Evolutionary conservation across 2,888 invertebrate species (phyloP), one percentile per base, ranked within the genome.

Genomic region (Cheilosia soror): DNA sequence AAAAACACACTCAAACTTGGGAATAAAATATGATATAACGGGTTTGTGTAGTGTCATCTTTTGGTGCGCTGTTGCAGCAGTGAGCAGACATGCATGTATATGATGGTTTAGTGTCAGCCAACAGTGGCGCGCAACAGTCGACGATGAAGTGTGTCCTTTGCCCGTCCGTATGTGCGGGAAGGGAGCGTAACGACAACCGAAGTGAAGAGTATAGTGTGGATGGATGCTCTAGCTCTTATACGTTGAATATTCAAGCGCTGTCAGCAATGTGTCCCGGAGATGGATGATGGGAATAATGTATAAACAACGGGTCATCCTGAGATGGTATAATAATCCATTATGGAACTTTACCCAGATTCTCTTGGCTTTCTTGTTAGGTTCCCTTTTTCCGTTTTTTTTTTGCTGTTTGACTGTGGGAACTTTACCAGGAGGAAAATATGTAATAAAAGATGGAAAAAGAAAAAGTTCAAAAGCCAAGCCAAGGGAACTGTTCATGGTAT

Each of bases 251-350:
- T 66, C 79, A 84, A 80, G 75, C 57, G n/a, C 62, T 84, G 84
- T 84, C 84, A 84, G 65, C 84, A 75, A 69, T 76, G 75, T 60
- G 75, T 79, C 75, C 58, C 69, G 15, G 58, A 63, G 83, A 84
- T 79, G 69, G 73, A 84, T 84, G 63, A 79, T 73, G 68, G 63
- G 53, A 60, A 79, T 69, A 84, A 68, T 75, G 62, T 44, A 75
- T 65, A 72, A 83, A 78, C 72, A 79, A 79, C 75, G 79, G 84
- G 84, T 80, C 84, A 84, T 84, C 65, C 69, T 80, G 73, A 76
- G 77, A 81, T 77, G 72, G 72, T 81, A 51, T 51, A 85, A 77
- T 85, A 81, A 75, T 81, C 85, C 81, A 81, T 85, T 85, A 72
- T 53, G 55, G 66, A 81, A 72, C 72, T 77, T 81, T 57, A 33